Evolutionary conservation across 2,113 vertebrate species (phyloP), one percentile per base, ranked within the genome.

Genomic region (Saiga tatarica): DNA sequence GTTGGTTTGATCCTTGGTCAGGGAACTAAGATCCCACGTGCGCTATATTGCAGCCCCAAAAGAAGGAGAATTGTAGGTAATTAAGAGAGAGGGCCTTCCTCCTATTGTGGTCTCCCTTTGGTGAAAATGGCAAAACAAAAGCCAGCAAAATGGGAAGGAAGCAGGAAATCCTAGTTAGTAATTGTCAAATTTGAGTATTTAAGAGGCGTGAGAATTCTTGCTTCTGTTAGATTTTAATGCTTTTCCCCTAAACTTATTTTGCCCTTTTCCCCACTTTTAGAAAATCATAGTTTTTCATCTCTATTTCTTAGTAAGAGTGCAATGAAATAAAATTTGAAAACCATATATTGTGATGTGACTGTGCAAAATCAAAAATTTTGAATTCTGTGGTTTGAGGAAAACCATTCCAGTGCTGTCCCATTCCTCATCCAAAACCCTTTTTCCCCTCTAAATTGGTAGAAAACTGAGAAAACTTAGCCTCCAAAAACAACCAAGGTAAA

Each of bases 61-160:
- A 47, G 42, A 94, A 97, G 79, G 95, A 78, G 53, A 91, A 84
- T 78, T 87, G 52, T 96, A n/a, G 12, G 5, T 84, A 28, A 76
- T 96, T 95, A 96, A 94, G 74, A 98, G 96, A 74, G 39, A 92
- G 17, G 85, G 17, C 76, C 52, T 90, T 98, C 87, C 95, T 96
- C n/a, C 71, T 55, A 84, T 96, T 98, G 88, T 97, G 84, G 96
- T 93, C 33, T 94, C 16, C 74, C 84, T 96, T 96, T 85, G 55
- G 78, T 96, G 67, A 94, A 97, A 94, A 94, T 92, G 85, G 45
- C 88, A 89, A 87, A 96, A 98, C 95, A 96, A 97, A 97, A 94
- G 55, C 85, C 85, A 94, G 81, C 90, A 92, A 92, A 74, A 83
- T 96, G 67, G 86, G 94, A 97, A 94, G 92, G 95, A 98, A 98